Base-by-base conservation (phyloP, 2,797 vertebrate genomes). In the Helostoma temminkii region DNA sequence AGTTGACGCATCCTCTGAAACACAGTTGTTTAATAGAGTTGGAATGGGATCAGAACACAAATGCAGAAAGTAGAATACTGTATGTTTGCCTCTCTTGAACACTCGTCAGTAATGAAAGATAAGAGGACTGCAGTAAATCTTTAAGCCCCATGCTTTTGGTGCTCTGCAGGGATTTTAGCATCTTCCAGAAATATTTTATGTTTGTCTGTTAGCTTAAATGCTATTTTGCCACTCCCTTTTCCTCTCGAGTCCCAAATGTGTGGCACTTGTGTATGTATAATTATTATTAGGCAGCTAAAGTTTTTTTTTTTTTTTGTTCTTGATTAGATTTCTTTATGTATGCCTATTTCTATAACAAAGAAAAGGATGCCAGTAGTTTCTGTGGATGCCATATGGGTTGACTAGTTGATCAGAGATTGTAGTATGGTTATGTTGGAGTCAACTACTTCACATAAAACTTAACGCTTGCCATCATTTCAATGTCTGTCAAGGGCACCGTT, bases 1-100 rank as follows among this genome's bases (percentile, higher is more conserved):
- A 82, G 86, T 86, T 84, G 82, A 86, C 24, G 74, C 77, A 69
- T 90, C 84, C 75, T 88, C 87, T 88, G 80, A 93, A 93, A 90
- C 88, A 71, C 77, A 82, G 79, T 81, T 85, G 80, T 91, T 93
- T 91, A 87, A 91, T 90, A 50, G 88, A 93, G 88, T 91, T 94
- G 92, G 91, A 93, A 87, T 62, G 81, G 84, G 88, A 93, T 94
- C 92, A 92, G 92, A 93, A 93, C 84, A 89, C 68, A 84, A 84
- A 89, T 83, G 84, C 87, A 89, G 82, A 91, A 91, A 92, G 72
- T 88, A 85, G 81, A 91, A 88, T 91, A n/a, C n/a, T n/a, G n/a
- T n/a, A 83, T 82, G 89, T 91, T 90, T 91, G 87, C 85, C 74
- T 92, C 80, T 87, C 90, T 92, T 89, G 88, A 79, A 63, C 87